Percentiles rank a stretch among this genome's conserved stretches.
Conservation (phyloP, 2,888 invertebrate species). For the Biston betularia region DNA sequence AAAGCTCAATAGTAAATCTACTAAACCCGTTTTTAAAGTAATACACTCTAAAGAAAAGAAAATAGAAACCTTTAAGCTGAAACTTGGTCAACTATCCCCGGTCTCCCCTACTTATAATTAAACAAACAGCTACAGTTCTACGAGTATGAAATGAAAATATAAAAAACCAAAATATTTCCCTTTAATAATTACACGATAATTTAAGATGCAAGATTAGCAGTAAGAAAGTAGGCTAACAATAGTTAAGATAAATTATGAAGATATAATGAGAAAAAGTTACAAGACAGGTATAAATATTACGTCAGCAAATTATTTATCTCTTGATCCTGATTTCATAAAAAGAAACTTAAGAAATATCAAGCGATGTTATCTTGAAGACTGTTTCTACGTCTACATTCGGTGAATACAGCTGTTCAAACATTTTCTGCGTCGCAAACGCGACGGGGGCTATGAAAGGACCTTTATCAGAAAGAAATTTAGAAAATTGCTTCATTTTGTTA, state of each 20-base stretch:
- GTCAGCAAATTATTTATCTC: conserved; percentile 8
- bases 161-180: not conserved
- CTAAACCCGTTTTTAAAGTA: too few relatives aligned
- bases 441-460: conserved; percentile 16
- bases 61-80: too few relatives aligned
- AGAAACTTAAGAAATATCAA: conserved; percentile 9
- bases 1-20: too few relatives aligned
- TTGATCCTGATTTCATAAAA: conserved; percentile 1
- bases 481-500: not conserved
- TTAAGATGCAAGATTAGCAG: conserved; percentile 11
- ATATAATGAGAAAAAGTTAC: conserved; percentile 10
- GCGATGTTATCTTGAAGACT: conserved; percentile 1
- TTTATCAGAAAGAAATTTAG: not conserved
- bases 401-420: conserved; percentile 53
- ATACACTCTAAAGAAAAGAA: too few relatives aligned
- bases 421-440: conserved; percentile 35
- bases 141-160: too few relatives aligned
- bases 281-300: conserved; percentile 2
- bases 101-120: too few relatives aligned
- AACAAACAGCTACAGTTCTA: too few relatives aligned
- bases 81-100: too few relatives aligned
- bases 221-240: conserved; percentile 7
- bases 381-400: conserved; percentile 31
- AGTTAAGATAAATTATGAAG: conserved; percentile 15
- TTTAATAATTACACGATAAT: not conserved